A percentile compares a stretch with the other conserved stretches of the same genome.
Evolutionary conservation across 2,797 vertebrate genomes (phyloP).

Genomic region (Labeo calbasu): DNA sequence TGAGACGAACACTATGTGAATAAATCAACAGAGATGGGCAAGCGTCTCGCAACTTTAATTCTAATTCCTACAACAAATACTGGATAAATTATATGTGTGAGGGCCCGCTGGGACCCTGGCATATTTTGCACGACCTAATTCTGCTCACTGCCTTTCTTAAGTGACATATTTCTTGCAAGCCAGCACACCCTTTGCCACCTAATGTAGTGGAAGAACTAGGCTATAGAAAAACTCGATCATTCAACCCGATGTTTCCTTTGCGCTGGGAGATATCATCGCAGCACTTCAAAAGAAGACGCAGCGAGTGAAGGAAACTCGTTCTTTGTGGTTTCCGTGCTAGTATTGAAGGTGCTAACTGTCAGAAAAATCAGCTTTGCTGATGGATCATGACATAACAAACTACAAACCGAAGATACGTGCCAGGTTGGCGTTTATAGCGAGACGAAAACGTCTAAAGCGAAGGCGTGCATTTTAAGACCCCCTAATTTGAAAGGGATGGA

Average conservation of each 20-base stretch:
- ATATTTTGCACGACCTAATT: slow-evolving; percentile 78
- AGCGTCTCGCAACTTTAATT: slow-evolving; percentile 78
- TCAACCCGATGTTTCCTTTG: slow-evolving; percentile 47
- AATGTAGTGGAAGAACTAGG: slow-evolving; percentile 56
- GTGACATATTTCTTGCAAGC: slow-evolving; percentile 58
- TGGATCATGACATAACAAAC: slow-evolving; percentile 30
- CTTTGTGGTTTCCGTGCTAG: slow-evolving; percentile 1
- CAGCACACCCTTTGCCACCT: slow-evolving; percentile 42
- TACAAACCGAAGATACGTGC: slow-evolving; percentile 21
- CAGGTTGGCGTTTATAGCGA: slow-evolving; percentile 25
- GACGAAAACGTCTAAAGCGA: slow-evolving; percentile 7
- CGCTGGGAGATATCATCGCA: slow-evolving; percentile 21
- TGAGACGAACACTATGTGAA: not conserved
- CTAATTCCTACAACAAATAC: slow-evolving; percentile 77
- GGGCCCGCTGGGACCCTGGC: slow-evolving; percentile 63
- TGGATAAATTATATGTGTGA: slow-evolving; percentile 73
- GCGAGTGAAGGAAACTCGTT: slow-evolving; percentile 20
- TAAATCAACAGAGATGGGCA: slow-evolving; percentile 78
- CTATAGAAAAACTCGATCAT: slow-evolving; percentile 49
- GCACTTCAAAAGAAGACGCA: slow-evolving; percentile 11
- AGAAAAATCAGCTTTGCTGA: slow-evolving; percentile 2
- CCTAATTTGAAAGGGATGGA: slow-evolving; percentile 49
- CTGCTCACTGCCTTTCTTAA: slow-evolving; percentile 72
- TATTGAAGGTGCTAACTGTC: slow-evolving; percentile 23
- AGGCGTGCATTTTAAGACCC: slow-evolving; percentile 47